Evolutionary conservation across 1,140 invertebrate species (phyloP), one percentile per base, ranked within the genome.

Genomic region (Chymomyza costata): DNA sequence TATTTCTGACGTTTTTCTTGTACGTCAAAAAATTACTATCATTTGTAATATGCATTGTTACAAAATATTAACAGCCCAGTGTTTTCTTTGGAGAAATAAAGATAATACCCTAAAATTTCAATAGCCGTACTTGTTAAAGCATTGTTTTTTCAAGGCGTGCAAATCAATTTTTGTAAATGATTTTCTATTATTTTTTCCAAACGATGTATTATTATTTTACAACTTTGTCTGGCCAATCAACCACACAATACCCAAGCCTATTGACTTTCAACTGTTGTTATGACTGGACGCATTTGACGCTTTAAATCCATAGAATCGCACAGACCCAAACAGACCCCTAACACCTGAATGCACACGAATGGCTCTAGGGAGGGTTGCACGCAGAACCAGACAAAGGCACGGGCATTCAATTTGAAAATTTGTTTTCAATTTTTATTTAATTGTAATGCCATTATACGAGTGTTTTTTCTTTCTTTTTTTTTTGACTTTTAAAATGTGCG

Each of bases 271-370:
- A 34, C 17, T 39, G 49, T 71, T 78, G 73, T 78, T 78, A 30
- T 78, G 73, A 78, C 73, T 68, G 73, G 63, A 10, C 65, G 63
- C 53, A 78, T 78, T 78, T 80, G 73, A 78, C 67, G 73, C 73
- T 80, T 80, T 80, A 71, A 67, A 67, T 78, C 73, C 52, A 55
- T 56, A 57, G 73, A 78, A 78, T 38, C 35, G 15, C 35, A 16
- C 35, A 38, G 3, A 43, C 57, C 49, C 65, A 58, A 60, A 49
- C 38, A 39, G 7, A 35, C 14, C 31, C 16, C 46, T 25, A 6
- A 56, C 39, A 34, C 21, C 25, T 19, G 10, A 15, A 48, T 14
- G 43, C 52, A 45, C 28, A 46, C 37, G 17, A 13, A 40, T n/a
- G 19, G 34, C 11, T 14, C n/a, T 35, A 32, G 14, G n/a, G 18